Conservation (phyloP, 2,888 invertebrate genomes). For the Amphipoea oculea region DNA sequence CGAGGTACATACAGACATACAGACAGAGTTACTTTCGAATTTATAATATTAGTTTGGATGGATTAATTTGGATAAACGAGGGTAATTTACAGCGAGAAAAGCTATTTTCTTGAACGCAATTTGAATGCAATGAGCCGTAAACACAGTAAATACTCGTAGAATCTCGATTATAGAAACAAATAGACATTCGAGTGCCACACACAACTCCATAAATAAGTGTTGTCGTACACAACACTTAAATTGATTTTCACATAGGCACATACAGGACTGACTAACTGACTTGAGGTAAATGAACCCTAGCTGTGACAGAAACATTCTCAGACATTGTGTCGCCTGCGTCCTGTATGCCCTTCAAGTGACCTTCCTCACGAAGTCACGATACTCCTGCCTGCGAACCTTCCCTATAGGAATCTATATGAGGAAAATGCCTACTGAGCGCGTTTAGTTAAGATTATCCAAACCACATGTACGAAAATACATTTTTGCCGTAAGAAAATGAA, state of each 20-base stretch:
- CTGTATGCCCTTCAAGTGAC: slow-evolving; percentile 75
- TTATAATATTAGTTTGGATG: too few relatives aligned
- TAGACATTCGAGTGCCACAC: slow-evolving; percentile 26
- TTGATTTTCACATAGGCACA: slow-evolving; percentile 25
- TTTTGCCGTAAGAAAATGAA: slow-evolving; percentile 6
- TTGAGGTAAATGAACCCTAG: slow-evolving; percentile 68
- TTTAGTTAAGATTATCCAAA: background rate
- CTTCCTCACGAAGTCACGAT: slow-evolving; percentile 64
- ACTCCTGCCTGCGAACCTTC: slow-evolving; percentile 47
- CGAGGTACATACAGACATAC: too few relatives aligned
- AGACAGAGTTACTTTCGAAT: too few relatives aligned
- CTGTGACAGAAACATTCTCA: slow-evolving; percentile 63
- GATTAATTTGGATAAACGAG: background rate
- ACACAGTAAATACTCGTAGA: slow-evolving; percentile 10
- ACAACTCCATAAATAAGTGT: slow-evolving; percentile 27
- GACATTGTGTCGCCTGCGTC: slow-evolving; percentile 72
- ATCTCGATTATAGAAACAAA: slow-evolving; percentile 21
- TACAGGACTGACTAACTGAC: slow-evolving; percentile 7
- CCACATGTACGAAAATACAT: slow-evolving; percentile 12
- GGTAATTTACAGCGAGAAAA: slow-evolving; percentile 16
- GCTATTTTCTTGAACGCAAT: slow-evolving; percentile 17
- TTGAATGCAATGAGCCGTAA: slow-evolving; percentile 14
- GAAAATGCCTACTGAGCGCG: background rate
- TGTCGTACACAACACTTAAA: slow-evolving; percentile 33
- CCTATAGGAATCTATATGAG: background rate